phyloP scores from a whole-genome alignment of 2,113 vertebrate species.

The Amphilophus citrinellus region DNA sequence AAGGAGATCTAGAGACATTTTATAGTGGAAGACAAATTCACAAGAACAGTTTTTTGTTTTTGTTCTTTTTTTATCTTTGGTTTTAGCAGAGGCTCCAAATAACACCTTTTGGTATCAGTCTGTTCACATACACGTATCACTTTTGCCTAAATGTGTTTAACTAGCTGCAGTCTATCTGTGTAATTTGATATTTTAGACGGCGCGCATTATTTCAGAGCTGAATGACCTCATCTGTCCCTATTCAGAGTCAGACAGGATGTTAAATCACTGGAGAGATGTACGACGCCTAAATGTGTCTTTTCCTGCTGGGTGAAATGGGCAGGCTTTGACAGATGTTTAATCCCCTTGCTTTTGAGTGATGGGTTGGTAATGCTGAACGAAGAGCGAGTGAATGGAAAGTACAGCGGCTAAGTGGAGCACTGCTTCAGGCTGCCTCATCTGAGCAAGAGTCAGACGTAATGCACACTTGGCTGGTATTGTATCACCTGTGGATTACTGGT shows the following conservation, averaged over 20 bases:
- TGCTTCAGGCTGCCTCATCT: constrained; percentile 18
- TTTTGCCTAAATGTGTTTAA: not conserved
- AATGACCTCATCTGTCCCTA: constrained; percentile 60
- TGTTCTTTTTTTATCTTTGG: no score
- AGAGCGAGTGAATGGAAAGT: constrained; percentile 45
- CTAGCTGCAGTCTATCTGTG: not conserved
- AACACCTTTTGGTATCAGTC: not conserved
- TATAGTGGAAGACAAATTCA: not conserved
- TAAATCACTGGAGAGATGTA: constrained; percentile 50
- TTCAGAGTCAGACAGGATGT: constrained; percentile 54
- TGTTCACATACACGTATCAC: no score
- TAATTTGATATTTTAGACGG: constrained; percentile 24
- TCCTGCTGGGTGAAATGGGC: constrained; percentile 57
- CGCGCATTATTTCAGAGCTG: constrained; percentile 36
- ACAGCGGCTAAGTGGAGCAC: constrained; percentile 46
- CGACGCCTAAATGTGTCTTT: constrained; percentile 61
- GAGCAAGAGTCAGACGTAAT: constrained; percentile 29
- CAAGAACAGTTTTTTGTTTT: not conserved
- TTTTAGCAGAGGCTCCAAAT: constrained; percentile 6
- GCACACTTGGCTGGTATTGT: constrained; percentile 24
- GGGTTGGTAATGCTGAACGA: constrained; percentile 55
- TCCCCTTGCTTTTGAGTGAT: constrained; percentile 72
- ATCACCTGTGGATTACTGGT: constrained; percentile 47
- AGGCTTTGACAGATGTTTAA: constrained; percentile 78
- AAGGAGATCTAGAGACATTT: not conserved